phyloP scores from a whole-genome alignment of 2,797 vertebrate species.

The Pseudomugil gertrudae region DNA sequence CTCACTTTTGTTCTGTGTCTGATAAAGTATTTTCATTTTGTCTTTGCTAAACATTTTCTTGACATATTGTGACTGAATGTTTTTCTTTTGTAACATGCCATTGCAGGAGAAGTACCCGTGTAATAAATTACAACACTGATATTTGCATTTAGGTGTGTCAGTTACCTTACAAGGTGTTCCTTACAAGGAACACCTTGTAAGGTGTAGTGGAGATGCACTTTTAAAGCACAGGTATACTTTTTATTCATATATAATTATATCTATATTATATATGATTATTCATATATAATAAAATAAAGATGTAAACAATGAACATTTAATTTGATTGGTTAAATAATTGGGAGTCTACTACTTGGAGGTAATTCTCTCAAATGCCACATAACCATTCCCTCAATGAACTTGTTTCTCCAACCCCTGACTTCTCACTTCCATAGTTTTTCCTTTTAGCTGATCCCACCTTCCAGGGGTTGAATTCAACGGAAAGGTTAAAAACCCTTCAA shows the following conservation, averaged over 20 bases:
- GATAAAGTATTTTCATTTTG: not conserved
- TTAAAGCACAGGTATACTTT: no score
- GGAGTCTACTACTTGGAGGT: conserved; percentile 47
- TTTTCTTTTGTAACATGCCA: not conserved
- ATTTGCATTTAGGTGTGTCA: conserved; percentile 10
- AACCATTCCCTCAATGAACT: conserved; percentile 55
- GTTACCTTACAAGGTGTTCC: not conserved
- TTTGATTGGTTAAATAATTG: conserved; percentile 39
- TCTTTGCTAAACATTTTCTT: not conserved
- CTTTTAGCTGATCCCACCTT: conserved; percentile 27
- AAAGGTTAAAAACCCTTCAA: conserved; percentile 34
- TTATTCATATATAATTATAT: no score
- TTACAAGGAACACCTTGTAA: no score
- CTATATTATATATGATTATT: no score
- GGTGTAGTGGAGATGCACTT: no score
- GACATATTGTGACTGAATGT: not conserved
- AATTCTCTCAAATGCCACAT: conserved; percentile 59
- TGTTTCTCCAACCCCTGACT: conserved; percentile 60
- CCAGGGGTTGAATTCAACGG: conserved; percentile 18
- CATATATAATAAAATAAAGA: no score
- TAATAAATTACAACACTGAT: not conserved
- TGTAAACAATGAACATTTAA: conserved; percentile 14
- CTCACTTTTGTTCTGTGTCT: not conserved
- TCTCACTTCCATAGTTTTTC: conserved; percentile 45
- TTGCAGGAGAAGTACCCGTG: not conserved